Percentiles rank a stretch among this genome's conserved stretches.
Conservation (phyloP, 2,113 vertebrate species). For the Polypterus senegalus region DNA sequence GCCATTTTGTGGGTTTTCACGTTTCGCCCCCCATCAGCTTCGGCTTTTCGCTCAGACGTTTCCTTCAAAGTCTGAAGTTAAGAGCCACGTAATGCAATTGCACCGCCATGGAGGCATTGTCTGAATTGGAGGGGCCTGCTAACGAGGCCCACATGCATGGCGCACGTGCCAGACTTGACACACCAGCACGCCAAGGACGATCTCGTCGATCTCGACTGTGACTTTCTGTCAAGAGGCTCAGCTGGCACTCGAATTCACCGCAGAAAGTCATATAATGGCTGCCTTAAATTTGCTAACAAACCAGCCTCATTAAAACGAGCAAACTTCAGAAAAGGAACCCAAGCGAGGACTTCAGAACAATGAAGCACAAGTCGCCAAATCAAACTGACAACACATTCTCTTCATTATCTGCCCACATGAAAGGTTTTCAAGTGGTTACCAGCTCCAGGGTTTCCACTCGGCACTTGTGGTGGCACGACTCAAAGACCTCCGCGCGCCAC, state of each 20-base stretch:
- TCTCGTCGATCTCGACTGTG: too few relatives aligned
- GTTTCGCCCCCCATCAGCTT: too few relatives aligned
- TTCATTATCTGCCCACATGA: background rate
- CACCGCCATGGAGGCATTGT: too few relatives aligned
- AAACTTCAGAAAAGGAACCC: background rate
- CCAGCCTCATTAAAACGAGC: background rate
- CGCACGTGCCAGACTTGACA: too few relatives aligned
- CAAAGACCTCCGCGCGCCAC: too few relatives aligned
- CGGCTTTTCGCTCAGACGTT: too few relatives aligned
- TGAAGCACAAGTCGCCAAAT: background rate
- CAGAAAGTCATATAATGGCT: background rate
- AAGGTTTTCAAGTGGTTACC: background rate
- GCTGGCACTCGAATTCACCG: background rate
- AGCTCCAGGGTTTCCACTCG: background rate
- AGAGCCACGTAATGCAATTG: too few relatives aligned
- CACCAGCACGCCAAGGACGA: too few relatives aligned
- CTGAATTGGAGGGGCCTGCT: too few relatives aligned
- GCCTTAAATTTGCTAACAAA: conserved; percentile 1
- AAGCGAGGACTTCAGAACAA: background rate
- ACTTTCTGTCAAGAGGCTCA: background rate
- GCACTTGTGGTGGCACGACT: background rate
- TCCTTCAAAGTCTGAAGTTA: too few relatives aligned
- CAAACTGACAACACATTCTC: background rate
- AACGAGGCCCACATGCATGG: too few relatives aligned
- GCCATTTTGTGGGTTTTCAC: too few relatives aligned